Evolutionary conservation across 2,888 invertebrate species (phyloP).

Genomic region (Myopa tessellatipennis): DNA sequence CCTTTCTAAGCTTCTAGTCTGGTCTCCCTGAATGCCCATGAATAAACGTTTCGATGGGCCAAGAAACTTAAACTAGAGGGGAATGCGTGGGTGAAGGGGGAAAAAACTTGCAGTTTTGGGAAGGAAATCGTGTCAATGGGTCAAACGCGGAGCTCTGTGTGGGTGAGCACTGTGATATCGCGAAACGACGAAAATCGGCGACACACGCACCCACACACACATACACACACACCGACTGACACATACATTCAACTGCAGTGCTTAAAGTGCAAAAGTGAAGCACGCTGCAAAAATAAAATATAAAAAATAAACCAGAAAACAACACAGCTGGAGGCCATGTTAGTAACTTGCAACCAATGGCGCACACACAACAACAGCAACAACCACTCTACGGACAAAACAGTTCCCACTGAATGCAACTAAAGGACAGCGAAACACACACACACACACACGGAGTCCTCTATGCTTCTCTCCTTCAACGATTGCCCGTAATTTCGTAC

Average conservation of each 20-base stretch:
- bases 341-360: not conserved
- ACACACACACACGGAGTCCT: not conserved
- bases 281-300: too few relatives aligned
- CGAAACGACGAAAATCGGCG: too few relatives aligned
- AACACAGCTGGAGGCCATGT: not conserved
- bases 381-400: not conserved
- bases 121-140: slow-evolving; percentile 9
- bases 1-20: too few relatives aligned
- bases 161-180: not conserved
- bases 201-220: not conserved
- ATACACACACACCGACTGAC: not conserved
- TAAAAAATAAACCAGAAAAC: not conserved
- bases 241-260: not conserved
- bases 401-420: too few relatives aligned
- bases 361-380: not conserved
- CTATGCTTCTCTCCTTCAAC: not conserved
- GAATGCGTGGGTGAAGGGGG: too few relatives aligned
- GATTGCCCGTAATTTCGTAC: not conserved
- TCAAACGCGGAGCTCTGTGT: not conserved
- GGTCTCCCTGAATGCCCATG: too few relatives aligned
- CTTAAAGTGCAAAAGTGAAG: too few relatives aligned
- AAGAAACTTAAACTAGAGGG: too few relatives aligned
- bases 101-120: not conserved
- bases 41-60: too few relatives aligned
- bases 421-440: not conserved